These are phyloP conservation scores for Carassius auratus DNA, from an alignment of 2,113 vertebrate species.

Conservation along the genomic window DNA sequence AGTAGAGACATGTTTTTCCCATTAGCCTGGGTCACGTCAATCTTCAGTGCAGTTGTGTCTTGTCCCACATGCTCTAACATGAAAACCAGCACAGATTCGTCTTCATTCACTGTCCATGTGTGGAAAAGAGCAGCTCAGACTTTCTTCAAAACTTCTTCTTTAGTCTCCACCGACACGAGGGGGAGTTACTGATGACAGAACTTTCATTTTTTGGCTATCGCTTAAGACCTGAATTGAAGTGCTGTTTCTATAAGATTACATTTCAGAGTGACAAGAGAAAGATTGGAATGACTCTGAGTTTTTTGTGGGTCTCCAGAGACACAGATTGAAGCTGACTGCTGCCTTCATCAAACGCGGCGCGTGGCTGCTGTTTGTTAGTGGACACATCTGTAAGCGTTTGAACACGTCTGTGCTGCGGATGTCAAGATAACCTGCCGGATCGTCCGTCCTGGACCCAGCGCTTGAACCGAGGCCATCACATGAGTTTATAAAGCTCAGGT, in stretches of 20 bases:
- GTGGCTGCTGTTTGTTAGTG: slow-evolving; percentile 75
- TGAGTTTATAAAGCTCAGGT: neutral
- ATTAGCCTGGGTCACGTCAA: neutral
- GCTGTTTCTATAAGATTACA: neutral
- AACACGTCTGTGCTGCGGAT: slow-evolving; percentile 71
- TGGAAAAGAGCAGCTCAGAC: neutral
- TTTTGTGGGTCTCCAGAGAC: slow-evolving; percentile 44
- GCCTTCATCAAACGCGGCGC: slow-evolving; percentile 74
- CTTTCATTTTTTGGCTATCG: neutral
- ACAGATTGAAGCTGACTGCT: slow-evolving; percentile 78
- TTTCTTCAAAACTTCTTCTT: neutral
- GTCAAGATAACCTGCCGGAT: slow-evolving; percentile 62
- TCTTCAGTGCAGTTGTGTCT: neutral
- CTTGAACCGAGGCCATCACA: neutral
- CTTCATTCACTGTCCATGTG: neutral
- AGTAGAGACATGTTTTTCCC: neutral
- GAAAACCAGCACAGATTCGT: no score
- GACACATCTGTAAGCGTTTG: slow-evolving; percentile 84
- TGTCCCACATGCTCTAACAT: neutral
- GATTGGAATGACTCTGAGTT: neutral
- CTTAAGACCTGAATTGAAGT: neutral
- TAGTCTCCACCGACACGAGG: neutral
- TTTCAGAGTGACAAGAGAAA: neutral
- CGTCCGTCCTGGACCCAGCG: slow-evolving; percentile 30
- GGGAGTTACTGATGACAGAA: neutral